phyloP scores from a whole-genome alignment of 2,113 vertebrate genomes.

The Malurus elegans region DNA sequence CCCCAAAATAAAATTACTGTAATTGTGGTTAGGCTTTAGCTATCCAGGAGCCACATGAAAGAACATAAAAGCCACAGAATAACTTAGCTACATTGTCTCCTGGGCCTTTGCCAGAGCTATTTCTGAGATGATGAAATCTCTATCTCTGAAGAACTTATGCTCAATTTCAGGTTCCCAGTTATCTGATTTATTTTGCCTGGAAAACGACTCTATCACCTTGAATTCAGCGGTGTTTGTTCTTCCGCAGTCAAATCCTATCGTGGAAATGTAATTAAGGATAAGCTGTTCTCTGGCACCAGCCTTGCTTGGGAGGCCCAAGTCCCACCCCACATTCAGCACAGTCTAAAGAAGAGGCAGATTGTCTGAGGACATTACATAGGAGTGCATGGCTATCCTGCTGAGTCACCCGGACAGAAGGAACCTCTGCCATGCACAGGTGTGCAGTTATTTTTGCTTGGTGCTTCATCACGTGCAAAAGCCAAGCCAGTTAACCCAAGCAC shows the following conservation, averaged over 20 bases:
- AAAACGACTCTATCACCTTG: slow-evolving; percentile 9
- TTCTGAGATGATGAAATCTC: slow-evolving; percentile 59
- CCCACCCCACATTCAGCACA: not conserved
- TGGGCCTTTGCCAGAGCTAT: slow-evolving; percentile 51
- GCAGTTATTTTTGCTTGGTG: not conserved
- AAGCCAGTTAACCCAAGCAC: not conserved
- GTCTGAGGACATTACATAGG: slow-evolving; percentile 9
- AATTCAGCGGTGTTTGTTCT: slow-evolving; percentile 22
- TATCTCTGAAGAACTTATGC: slow-evolving; percentile 22
- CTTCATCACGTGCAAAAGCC: not conserved
- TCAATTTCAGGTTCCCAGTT: not conserved
- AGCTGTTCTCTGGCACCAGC: slow-evolving; percentile 12
- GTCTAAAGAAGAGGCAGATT: not conserved
- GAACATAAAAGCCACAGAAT: slow-evolving; percentile 62
- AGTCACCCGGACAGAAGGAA: not conserved
- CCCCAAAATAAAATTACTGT: slow-evolving; percentile 66
- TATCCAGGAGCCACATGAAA: slow-evolving; percentile 61
- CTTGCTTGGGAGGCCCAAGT: not conserved
- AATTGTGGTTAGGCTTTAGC: slow-evolving; percentile 58
- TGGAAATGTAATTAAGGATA: slow-evolving; percentile 38
- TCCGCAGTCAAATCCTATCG: not conserved
- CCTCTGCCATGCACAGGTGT: not conserved
- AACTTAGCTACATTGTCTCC: slow-evolving; percentile 45
- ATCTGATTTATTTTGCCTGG: slow-evolving; percentile 3
- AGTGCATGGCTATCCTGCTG: not conserved